Base-by-base conservation (phyloP, 1,140 invertebrate genomes). In the Luehdorfia chinensis region DNA sequence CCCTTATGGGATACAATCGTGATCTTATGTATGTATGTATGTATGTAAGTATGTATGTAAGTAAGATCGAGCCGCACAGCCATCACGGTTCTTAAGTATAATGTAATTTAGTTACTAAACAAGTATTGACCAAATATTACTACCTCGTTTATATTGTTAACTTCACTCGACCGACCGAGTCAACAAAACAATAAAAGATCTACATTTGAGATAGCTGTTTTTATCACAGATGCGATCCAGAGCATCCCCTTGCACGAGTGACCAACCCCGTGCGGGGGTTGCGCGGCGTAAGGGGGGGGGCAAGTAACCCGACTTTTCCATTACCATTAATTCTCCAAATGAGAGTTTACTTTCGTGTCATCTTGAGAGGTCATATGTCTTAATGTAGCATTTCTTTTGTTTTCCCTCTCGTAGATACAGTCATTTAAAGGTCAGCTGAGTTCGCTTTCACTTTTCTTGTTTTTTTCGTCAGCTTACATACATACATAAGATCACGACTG, bases 241-340 rank as follows among this genome's bases (percentile, higher is more conserved):
- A 41, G 21, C 36, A 9, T 25, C 36, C 36, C 36, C 36, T n/a
- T 19, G 8, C 19, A 13, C 11, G 18, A 36, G 37, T 46, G 47
- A 51, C 56, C 53, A 53, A 39, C 50, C 47, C 46, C 52, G 37
- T 34, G 18, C 30, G 36, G 21, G 27, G 16, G 15, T n/a, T n/a
- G n/a, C 27, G 41, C n/a, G 34, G 2, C 13, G 8, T 23, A 13
- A 28, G 45, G 32, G 15, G 8, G 33, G 41, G 52, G 55, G 45
- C 33, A 47, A 34, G 48, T 31, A 56, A 77, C 64, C 60, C 66
- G 72, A 78, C 70, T 78, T 75, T 78, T 78, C 75, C 75, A 78
- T 78, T 78, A 78, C 64, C 72, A 72, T 78, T 78, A 78, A 78
- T 78, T 66, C 64, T 65, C 47, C 55, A 70, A 78, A 78, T 67